A percentile compares a stretch with the other conserved stretches of the same genome.
Conservation (phyloP, 2,113 vertebrate species). For the Camelus bactrianus region DNA sequence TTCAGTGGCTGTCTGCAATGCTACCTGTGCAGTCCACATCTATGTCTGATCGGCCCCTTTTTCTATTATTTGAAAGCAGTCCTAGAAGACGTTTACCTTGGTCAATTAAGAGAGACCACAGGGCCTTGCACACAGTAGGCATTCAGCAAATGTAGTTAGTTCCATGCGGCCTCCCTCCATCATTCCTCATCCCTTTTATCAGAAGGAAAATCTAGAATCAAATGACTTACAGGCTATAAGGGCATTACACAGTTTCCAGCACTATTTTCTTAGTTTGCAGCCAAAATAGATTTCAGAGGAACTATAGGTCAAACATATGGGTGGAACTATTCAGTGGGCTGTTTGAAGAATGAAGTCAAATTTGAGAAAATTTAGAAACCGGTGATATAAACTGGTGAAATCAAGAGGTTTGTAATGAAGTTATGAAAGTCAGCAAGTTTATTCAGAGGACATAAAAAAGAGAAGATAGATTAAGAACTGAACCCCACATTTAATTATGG, state of each 20-base stretch:
- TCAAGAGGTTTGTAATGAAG: not conserved
- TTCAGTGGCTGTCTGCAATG: not conserved
- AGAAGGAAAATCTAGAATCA: not conserved
- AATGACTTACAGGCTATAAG: not conserved
- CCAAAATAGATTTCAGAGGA: slow-evolving; percentile 31
- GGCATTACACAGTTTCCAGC: not conserved
- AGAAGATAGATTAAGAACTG: not conserved
- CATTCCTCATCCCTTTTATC: not conserved
- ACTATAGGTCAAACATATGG: not conserved
- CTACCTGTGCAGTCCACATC: not conserved
- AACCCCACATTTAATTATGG: not conserved
- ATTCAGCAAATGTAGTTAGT: slow-evolving; percentile 9
- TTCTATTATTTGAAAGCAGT: not conserved
- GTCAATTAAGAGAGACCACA: not conserved
- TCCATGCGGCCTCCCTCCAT: not conserved
- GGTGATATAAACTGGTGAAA: not conserved
- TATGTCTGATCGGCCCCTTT: not conserved
- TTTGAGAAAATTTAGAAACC: not conserved
- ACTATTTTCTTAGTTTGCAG: not conserved
- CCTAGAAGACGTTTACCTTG: not conserved
- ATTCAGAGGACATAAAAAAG: not conserved
- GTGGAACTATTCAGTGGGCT: slow-evolving; percentile 12
- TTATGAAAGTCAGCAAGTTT: not conserved
- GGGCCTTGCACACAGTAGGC: not conserved
- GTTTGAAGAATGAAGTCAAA: slow-evolving; percentile 27